Conservation (phyloP, 2,888 invertebrate genomes). For the Nebria brevicollis region DNA sequence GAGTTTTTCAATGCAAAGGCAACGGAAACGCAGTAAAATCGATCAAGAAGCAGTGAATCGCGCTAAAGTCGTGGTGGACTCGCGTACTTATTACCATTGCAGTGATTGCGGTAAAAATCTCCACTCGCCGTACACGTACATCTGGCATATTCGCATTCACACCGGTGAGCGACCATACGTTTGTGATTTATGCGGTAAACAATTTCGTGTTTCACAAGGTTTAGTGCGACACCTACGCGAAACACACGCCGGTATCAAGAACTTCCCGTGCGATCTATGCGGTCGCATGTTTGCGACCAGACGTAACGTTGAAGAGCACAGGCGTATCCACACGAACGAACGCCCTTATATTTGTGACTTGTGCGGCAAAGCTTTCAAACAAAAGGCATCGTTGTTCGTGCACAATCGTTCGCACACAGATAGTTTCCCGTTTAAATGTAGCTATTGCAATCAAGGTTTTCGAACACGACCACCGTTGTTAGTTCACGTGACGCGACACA, state of each 20-base stretch:
- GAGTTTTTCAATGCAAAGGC: slow-evolving; percentile 47
- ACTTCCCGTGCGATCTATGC: slow-evolving; percentile 69
- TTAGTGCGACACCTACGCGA: slow-evolving; percentile 71
- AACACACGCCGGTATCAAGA: slow-evolving; percentile 71
- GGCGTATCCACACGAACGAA: slow-evolving; percentile 71
- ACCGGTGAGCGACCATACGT: slow-evolving; percentile 74
- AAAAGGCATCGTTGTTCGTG: slow-evolving; percentile 73
- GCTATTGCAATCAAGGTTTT: slow-evolving; percentile 71
- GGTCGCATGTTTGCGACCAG: slow-evolving; percentile 69
- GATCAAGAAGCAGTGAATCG: slow-evolving; percentile 62
- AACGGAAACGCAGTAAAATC: slow-evolving; percentile 56
- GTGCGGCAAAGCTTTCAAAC: slow-evolving; percentile 73
- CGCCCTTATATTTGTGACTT: slow-evolving; percentile 68
- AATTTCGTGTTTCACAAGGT: slow-evolving; percentile 73
- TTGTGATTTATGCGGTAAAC: slow-evolving; percentile 74
- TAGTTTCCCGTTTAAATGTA: slow-evolving; percentile 68
- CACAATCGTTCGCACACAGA: slow-evolving; percentile 70
- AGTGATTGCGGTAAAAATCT: slow-evolving; percentile 69
- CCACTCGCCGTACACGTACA: slow-evolving; percentile 71
- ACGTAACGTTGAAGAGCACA: slow-evolving; percentile 70
- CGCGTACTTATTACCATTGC: slow-evolving; percentile 68
- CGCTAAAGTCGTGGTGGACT: slow-evolving; percentile 63
- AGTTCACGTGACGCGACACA: slow-evolving; percentile 70
- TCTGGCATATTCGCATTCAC: slow-evolving; percentile 72
- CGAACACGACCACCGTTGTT: slow-evolving; percentile 68